These are phyloP conservation scores for Chaenocephalus aceratus DNA, from an alignment of 2,113 vertebrate species.

Conservation along the genomic window DNA sequence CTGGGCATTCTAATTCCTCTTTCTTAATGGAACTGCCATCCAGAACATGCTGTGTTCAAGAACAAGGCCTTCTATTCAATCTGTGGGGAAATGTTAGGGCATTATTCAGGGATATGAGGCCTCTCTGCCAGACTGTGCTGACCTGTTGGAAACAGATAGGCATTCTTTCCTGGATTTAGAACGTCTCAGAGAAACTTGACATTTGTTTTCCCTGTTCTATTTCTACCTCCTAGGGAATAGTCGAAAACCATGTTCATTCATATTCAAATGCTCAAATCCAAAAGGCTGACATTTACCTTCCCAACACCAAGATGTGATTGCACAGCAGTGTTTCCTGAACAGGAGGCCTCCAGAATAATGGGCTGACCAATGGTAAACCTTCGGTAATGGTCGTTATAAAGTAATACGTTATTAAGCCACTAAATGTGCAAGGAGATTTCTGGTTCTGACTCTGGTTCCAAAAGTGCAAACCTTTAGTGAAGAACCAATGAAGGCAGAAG, in stretches of 20 bases:
- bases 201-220: constrained; percentile 37
- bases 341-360: not conserved
- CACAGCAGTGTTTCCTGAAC: not conserved
- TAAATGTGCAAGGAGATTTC: too few relatives aligned
- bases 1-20: constrained; percentile 52
- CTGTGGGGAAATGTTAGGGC: constrained; percentile 22
- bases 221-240: constrained; percentile 26
- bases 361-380: not conserved
- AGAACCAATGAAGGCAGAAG: too few relatives aligned
- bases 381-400: too few relatives aligned
- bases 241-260: constrained; percentile 35
- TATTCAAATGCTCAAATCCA: constrained; percentile 44
- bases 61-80: constrained; percentile 42
- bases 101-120: constrained; percentile 16
- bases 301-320: not conserved
- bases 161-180: constrained; percentile 21
- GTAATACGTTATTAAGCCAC: too few relatives aligned
- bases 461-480: too few relatives aligned
- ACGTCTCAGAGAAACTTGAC: constrained; percentile 32
- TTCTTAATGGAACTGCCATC: constrained; percentile 28
- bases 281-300: constrained; percentile 37
- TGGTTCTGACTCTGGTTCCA: too few relatives aligned
- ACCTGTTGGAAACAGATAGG: constrained; percentile 49
- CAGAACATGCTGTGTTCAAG: constrained; percentile 21
- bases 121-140: constrained; percentile 22